Conservation (phyloP, 2,888 invertebrate genomes). For the Pandemis corylana region DNA sequence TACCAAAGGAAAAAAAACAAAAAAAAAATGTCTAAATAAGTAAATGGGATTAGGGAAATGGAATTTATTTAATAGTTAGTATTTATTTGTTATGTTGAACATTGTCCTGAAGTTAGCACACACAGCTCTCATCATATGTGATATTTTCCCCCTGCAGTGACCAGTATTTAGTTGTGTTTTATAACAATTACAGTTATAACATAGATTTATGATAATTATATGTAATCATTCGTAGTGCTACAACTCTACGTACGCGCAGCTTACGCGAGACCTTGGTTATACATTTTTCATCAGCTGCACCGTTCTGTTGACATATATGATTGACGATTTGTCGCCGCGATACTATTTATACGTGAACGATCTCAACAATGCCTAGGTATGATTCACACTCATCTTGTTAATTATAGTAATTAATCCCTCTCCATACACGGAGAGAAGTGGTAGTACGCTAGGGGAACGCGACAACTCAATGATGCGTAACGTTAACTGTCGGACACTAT, state of each 20-base stretch:
- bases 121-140: conserved; percentile 39
- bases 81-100: not conserved
- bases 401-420: conserved; percentile 42
- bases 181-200: conserved; percentile 51
- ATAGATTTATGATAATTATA: conserved; percentile 58
- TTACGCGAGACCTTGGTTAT: conserved; percentile 70
- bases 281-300: conserved; percentile 59
- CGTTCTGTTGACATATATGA: conserved; percentile 44
- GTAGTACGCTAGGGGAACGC: not conserved
- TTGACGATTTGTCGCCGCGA: conserved; percentile 59
- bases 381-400: conserved; percentile 56
- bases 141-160: conserved; percentile 50
- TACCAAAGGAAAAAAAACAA: not conserved
- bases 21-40: not conserved
- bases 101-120: conserved; percentile 18
- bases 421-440: conserved; percentile 27
- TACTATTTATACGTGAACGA: conserved; percentile 54
- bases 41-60: not conserved
- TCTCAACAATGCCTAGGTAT: conserved; percentile 52
- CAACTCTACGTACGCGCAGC: conserved; percentile 59
- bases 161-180: conserved; percentile 50
- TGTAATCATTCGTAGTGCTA: conserved; percentile 67
- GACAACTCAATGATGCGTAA: conserved; percentile 44
- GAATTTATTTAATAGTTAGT: not conserved
- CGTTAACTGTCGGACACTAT: conserved; percentile 50